Percentiles rank a stretch among this genome's conserved stretches.
phyloP scores from a whole-genome alignment of 2,113 vertebrate species.

The Hyperopisus bebe region DNA sequence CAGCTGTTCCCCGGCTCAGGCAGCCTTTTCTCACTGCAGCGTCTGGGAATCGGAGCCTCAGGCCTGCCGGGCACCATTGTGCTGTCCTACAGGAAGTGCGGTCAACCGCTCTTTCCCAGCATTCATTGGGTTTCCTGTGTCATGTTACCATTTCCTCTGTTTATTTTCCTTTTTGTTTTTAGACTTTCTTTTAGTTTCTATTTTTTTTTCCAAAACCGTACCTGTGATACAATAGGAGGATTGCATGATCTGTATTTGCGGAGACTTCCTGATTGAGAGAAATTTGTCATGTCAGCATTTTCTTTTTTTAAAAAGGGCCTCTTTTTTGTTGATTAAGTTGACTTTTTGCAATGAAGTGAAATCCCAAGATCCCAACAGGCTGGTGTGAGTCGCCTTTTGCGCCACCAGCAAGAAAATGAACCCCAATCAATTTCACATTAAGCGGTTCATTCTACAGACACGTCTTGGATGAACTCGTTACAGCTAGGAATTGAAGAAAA shows the following conservation, averaged over 20 bases:
- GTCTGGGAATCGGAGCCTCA: slow-evolving; percentile 53
- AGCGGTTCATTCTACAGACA: slow-evolving; percentile 54
- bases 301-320: neutral
- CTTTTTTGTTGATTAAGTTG: neutral
- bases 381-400: slow-evolving; percentile 38
- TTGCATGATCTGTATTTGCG: neutral
- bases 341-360: slow-evolving; percentile 29
- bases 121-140: slow-evolving; percentile 73
- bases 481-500: slow-evolving; percentile 53
- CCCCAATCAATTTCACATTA: slow-evolving; percentile 64
- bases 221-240: neutral
- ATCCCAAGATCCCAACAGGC: slow-evolving; percentile 39
- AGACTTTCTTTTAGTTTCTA: neutral
- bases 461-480: slow-evolving; percentile 62
- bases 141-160: slow-evolving; percentile 68
- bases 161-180: slow-evolving; percentile 60
- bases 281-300: neutral
- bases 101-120: slow-evolving; percentile 63
- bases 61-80: slow-evolving; percentile 60
- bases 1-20: slow-evolving; percentile 53
- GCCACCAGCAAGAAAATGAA: slow-evolving; percentile 41
- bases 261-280: neutral
- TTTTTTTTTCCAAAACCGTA: neutral
- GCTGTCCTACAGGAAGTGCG: slow-evolving; percentile 63
- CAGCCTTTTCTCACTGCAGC: slow-evolving; percentile 59